Base-by-base conservation (phyloP, 1,140 invertebrate species). In the Caenorhabditis tropicalis region DNA sequence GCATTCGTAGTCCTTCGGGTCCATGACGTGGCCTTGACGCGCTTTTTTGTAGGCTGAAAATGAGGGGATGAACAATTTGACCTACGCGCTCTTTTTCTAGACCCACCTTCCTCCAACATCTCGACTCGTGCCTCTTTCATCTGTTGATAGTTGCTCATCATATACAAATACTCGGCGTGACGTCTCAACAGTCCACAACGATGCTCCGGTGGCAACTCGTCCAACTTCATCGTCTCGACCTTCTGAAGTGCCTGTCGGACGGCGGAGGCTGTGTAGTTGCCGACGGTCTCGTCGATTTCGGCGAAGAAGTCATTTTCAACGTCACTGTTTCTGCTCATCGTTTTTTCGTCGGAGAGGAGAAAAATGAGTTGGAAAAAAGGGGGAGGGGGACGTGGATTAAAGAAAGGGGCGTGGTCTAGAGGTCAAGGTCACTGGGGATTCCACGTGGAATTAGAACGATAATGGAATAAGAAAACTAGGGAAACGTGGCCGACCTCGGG, bases 151-250 rank as follows among this genome's bases (percentile, higher is more conserved):
- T 74, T 46, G n/a, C 65, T 74, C 65, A 74, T 46, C 65, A 74
- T 74, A 24, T 74, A 74, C n/a, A 74, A 15, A 24, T 74, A 74
- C 36, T 74, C 65, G n/a, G 65, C 65, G n/a, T 74, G 65, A 74
- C 65, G 65, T 74, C 65, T 74, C 65, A 74, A 43, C 19, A 74
- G 15, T 24, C 65, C 65, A 46, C 36, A 43, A 43, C 65, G 65
- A 74, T 74, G 65, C n/a, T 74, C 36, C 12, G 65, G 36, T 12
- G 65, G 65, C 7, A 74, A 12, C 9, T 24, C 12, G 7, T 74
- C 65, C 36, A 74, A 7, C 21, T 74, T 24, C 65, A 74, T n/a
- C 16, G 33, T 24, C n/a, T 39, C 65, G 0, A 74, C n/a, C 24
- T n/a, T 74, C 1, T 21, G 16, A 2, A 74, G 65, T 1, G 65